These are phyloP conservation scores for Tetragnatha versicolor DNA, from an alignment of 1,140 invertebrate species.

Conservation along the genomic window DNA sequence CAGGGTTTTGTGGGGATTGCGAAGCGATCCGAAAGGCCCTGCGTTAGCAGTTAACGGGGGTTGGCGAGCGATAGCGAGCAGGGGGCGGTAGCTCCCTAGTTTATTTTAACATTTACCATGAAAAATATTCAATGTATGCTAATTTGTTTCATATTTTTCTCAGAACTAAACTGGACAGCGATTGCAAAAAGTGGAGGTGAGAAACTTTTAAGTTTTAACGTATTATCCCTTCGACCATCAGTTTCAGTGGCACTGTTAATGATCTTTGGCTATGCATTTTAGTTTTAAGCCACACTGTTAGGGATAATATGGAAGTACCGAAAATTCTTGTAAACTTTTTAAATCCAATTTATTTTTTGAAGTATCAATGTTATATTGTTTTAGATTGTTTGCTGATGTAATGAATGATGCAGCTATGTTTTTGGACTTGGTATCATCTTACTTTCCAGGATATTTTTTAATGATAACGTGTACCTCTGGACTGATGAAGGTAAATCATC, in stretches of 20 bases:
- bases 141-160: conserved; percentile 59
- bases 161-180: conserved; percentile 76
- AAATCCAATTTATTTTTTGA: too few relatives aligned
- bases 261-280: background rate
- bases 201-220: background rate
- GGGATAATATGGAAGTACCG: too few relatives aligned
- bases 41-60: too few relatives aligned
- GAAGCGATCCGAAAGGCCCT: too few relatives aligned
- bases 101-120: too few relatives aligned
- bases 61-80: too few relatives aligned
- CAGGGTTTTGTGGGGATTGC: too few relatives aligned
- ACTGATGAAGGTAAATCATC: conserved; percentile 62
- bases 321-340: too few relatives aligned
- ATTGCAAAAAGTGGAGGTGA: conserved; percentile 89
- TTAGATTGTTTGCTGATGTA: conserved; percentile 86
- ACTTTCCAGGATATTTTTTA: conserved; percentile 67
- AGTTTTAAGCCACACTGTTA: background rate
- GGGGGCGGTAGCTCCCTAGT: too few relatives aligned
- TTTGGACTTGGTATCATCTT: conserved; percentile 78
- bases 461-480: conserved; percentile 67
- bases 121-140: too few relatives aligned
- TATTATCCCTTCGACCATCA: background rate
- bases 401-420: conserved; percentile 89
- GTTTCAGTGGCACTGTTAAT: too few relatives aligned
- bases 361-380: conserved; percentile 7